phyloP scores from a whole-genome alignment of 2,888 invertebrate species.

The Macrosoma leucophasiata region DNA sequence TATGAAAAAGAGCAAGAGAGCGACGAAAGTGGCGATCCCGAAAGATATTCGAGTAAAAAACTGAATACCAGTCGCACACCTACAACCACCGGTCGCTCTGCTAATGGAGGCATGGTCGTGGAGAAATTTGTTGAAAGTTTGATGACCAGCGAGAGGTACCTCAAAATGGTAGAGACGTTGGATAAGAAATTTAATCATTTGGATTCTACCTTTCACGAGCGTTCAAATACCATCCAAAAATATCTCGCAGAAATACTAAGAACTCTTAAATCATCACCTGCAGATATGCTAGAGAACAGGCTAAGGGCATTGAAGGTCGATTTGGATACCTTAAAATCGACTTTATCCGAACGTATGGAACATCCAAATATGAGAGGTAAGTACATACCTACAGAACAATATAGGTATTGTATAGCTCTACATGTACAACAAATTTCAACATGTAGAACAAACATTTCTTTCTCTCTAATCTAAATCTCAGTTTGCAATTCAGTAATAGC shows the following conservation, averaged over 20 bases:
- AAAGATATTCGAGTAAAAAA: too few species aligned
- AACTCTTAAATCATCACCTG: slow-evolving; percentile 32
- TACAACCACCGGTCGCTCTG: slow-evolving; percentile 24
- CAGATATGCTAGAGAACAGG: slow-evolving; percentile 32
- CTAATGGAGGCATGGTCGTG: slow-evolving; percentile 40
- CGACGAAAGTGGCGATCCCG: too few species aligned
- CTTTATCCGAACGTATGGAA: slow-evolving; percentile 29
- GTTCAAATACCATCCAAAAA: slow-evolving; percentile 46
- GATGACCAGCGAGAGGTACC: slow-evolving; percentile 51
- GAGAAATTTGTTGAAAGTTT: slow-evolving; percentile 60
- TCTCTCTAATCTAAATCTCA: too few species aligned
- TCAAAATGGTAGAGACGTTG: slow-evolving; percentile 51
- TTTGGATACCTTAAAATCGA: slow-evolving; percentile 37
- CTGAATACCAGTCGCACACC: slow-evolving; percentile 18
- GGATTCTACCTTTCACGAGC: slow-evolving; percentile 47
- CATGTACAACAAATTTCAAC: too few species aligned
- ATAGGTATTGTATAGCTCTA: too few species aligned
- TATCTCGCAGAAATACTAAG: slow-evolving; percentile 48
- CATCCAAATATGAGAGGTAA: slow-evolving; percentile 41
- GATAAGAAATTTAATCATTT: slow-evolving; percentile 48
- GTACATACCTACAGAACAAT: too few species aligned
- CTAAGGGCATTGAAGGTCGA: slow-evolving; percentile 37
- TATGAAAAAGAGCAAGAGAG: too few species aligned
- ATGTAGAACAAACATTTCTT: too few species aligned
- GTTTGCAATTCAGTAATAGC: too few species aligned